A percentile compares a stretch with the other conserved stretches of the same genome.
These are phyloP conservation scores for Xiphophorus maculatus DNA, from an alignment of 2,113 vertebrate species.

Conservation along the genomic window DNA sequence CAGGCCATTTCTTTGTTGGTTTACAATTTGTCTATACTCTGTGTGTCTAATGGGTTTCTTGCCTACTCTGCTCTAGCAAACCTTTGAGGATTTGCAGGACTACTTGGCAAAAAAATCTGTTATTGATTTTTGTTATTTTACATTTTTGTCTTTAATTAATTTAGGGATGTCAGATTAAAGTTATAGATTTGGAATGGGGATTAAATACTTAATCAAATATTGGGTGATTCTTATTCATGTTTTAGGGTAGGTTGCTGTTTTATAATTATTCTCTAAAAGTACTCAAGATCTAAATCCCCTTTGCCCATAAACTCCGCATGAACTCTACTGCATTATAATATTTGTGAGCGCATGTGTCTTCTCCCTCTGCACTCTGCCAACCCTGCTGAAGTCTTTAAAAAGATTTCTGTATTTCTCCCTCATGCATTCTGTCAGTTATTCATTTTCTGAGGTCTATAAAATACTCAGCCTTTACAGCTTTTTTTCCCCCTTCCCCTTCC, in stretches of 20 bases:
- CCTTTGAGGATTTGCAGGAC: too few species aligned
- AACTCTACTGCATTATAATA: background rate
- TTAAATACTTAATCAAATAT: background rate
- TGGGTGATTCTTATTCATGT: background rate
- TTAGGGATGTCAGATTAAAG: too few species aligned
- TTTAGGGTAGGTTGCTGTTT: background rate
- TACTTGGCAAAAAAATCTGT: too few species aligned
- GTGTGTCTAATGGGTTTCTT: too few species aligned
- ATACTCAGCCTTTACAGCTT: background rate
- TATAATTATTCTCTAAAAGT: background rate
- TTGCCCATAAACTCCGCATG: background rate
- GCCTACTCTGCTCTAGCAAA: too few species aligned
- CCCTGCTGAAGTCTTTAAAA: background rate
- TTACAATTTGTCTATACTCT: too few species aligned
- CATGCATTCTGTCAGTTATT: background rate
- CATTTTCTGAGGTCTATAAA: slow-evolving; percentile 1
- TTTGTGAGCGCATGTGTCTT: background rate
- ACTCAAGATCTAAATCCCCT: background rate
- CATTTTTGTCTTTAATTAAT: too few species aligned
- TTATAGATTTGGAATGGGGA: background rate
- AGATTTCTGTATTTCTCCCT: background rate
- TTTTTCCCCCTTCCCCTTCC: too few species aligned
- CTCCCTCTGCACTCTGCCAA: background rate
- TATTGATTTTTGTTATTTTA: too few species aligned
- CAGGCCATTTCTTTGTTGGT: too few species aligned